A percentile compares a stretch with the other conserved stretches of the same genome.
Conservation (phyloP, 2,113 vertebrate species). For the Rissa tridactyla region DNA sequence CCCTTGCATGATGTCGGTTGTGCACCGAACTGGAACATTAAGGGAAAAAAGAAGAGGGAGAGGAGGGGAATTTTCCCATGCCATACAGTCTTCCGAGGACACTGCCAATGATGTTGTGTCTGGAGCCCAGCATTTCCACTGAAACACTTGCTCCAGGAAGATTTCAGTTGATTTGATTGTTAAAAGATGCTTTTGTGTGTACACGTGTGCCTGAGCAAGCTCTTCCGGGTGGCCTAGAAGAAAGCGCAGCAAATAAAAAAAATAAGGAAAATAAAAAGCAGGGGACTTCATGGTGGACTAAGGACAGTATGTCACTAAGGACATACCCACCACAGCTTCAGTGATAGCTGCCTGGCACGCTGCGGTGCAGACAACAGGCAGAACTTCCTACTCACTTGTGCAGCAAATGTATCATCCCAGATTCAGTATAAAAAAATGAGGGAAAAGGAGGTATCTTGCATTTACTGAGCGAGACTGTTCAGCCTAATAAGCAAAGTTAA, state of each 20-base stretch:
- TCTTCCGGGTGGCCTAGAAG: background rate
- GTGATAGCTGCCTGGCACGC: background rate
- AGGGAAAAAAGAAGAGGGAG: background rate
- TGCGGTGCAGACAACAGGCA: background rate
- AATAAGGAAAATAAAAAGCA: background rate
- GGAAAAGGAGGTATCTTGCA: background rate
- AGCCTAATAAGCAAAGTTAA: conserved; percentile 30
- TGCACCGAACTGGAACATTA: background rate
- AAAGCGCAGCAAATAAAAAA: background rate
- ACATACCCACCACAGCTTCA: background rate
- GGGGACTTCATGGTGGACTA: background rate
- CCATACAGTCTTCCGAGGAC: background rate
- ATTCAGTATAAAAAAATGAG: background rate
- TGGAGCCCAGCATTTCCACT: background rate
- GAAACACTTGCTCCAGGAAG: background rate
- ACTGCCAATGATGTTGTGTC: background rate
- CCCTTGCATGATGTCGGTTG: background rate
- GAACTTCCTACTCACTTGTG: background rate
- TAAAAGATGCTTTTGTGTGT: background rate
- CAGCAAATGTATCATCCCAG: background rate
- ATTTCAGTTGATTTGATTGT: background rate
- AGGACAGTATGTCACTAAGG: no score
- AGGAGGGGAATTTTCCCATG: background rate
- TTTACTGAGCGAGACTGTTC: background rate
- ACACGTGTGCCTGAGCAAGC: background rate